Evolutionary conservation across 2,888 invertebrate species (phyloP), one percentile per base, ranked within the genome.

Genomic region (Eupithecia inturbata): DNA sequence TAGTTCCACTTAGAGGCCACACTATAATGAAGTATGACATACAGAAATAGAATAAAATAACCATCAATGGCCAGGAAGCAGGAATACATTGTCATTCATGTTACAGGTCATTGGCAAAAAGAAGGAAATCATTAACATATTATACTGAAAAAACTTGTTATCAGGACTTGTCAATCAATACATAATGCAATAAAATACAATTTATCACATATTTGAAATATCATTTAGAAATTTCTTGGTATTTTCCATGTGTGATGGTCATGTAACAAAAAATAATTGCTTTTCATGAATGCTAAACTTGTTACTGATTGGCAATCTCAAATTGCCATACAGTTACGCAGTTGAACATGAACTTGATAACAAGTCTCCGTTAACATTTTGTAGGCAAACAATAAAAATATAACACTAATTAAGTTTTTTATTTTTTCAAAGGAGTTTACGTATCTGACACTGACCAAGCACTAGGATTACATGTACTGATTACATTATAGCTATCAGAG

Each of bases 221-320:
- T n/a, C n/a, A 36, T 33, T 64, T n/a, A 36, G 10, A 36, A 64
- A 64, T 41, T 39, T 66, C 66, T 64, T 49, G 71, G 66, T 49
- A 62, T 69, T 75, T 72, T 70, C 63, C 63, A 70, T 31, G 60
- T 53, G 53, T 60, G 49, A 66, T 63, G 33, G 63, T 64, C 64
- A 67, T 60, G 66, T 57, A 63, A 53, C 26, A 26, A 41, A 10
- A 45, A 72, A n/a, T 67, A 53, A 45, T 68, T 70, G 39, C 67
- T 68, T 72, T 71, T 16, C 69, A 73, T 68, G 64, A 41, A 68
- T 72, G 70, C 41, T 60, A 70, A 71, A 74, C 36, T 41, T 49
- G 62, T 53, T 45, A 66, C 72, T 72, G 75, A 76, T 76, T 76
- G 75, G 70, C 72, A 73, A 71, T 71, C 68, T 66, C 33, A 28